Conservation (phyloP, 2,113 vertebrate species). For the Uria aalge region DNA sequence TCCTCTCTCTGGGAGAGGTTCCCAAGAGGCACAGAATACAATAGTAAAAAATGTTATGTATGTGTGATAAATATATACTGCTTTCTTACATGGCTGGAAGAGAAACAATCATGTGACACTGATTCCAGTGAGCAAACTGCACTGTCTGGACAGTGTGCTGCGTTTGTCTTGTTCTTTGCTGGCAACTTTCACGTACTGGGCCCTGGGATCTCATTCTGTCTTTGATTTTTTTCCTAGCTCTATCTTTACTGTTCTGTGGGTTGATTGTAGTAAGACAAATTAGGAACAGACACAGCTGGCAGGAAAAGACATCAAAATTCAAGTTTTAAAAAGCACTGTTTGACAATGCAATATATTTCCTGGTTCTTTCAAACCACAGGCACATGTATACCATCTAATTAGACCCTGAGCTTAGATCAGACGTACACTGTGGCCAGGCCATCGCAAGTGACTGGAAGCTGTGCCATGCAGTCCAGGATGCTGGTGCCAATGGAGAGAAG, state of each 20-base stretch:
- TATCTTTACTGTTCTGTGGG: not conserved
- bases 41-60: not conserved
- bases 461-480: conserved; percentile 25
- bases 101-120: not conserved
- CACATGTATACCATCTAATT: not conserved
- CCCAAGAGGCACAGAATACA: not conserved
- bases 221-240: not conserved
- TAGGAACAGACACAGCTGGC: not conserved
- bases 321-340: not conserved
- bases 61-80: not conserved
- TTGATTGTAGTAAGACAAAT: not conserved
- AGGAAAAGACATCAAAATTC: not conserved
- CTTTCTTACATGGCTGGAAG: not conserved
- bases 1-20: not conserved
- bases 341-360: not conserved
- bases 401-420: not conserved
- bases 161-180: not conserved
- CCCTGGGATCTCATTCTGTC: not conserved
- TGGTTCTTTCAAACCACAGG: not conserved
- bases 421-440: conserved; percentile 30
- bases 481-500: not conserved
- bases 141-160: not conserved
- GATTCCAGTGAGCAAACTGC: not conserved
- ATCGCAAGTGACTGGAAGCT: conserved; percentile 13
- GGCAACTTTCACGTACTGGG: not conserved